phyloP scores from a whole-genome alignment of 2,797 vertebrate genomes.

The Rhabdomys pumilio region DNA sequence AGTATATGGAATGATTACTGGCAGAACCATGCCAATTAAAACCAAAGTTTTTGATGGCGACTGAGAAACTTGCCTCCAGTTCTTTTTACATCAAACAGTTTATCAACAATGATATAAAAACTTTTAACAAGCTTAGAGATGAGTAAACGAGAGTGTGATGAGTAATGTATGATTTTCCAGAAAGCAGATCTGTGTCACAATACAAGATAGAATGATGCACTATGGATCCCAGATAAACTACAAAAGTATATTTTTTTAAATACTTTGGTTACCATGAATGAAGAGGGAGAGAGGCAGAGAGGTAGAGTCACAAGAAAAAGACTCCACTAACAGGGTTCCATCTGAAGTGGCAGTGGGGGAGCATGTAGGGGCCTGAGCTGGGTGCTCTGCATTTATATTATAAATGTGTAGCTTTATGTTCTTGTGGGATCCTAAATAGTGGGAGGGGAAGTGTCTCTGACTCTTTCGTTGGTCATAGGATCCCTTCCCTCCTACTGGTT shows the following conservation, averaged over 20 bases:
- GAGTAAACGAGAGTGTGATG: neutral
- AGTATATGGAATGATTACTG: constrained; percentile 2
- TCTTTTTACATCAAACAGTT: neutral
- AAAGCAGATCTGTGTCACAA: neutral
- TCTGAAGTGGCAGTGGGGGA: neutral
- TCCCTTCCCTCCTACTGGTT: neutral
- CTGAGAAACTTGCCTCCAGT: neutral
- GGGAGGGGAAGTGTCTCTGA: neutral
- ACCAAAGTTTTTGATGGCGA: constrained; percentile 10
- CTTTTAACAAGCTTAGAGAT: constrained; percentile 6
- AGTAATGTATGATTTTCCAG: neutral
- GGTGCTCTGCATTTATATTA: neutral
- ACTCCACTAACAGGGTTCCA: neutral
- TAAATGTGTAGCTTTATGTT: neutral
- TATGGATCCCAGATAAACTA: neutral
- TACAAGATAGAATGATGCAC: neutral
- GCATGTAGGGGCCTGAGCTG: neutral
- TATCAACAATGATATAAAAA: constrained; percentile 36
- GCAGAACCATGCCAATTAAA: neutral
- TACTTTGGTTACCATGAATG: neutral
- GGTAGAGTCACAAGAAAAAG: neutral
- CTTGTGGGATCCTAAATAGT: neutral
- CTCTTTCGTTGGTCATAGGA: neutral
- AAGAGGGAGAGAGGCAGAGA: neutral
- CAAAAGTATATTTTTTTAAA: neutral